Percentiles rank a stretch among this genome's conserved stretches.
These are phyloP conservation scores for Champsocephalus gunnari DNA, from an alignment of 2,797 vertebrate genomes.

Conservation along the genomic window DNA sequence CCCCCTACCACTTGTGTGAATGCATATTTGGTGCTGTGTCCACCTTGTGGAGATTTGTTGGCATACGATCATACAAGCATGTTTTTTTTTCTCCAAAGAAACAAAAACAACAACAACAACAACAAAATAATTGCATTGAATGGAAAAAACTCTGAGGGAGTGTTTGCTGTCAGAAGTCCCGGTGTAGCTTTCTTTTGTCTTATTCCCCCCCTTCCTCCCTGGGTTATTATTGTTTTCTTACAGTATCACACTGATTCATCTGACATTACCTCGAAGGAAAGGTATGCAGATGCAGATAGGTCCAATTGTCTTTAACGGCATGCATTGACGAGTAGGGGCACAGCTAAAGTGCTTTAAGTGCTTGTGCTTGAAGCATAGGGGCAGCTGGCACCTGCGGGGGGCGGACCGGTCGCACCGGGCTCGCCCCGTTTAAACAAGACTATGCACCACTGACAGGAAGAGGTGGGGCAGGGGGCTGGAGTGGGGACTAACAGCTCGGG, in stretches of 20 bases:
- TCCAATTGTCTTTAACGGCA: slow-evolving; percentile 81
- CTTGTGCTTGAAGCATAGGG: slow-evolving; percentile 84
- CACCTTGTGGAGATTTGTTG: slow-evolving; percentile 79
- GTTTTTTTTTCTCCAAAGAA: slow-evolving; percentile 71
- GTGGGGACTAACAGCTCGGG: slow-evolving; percentile 24
- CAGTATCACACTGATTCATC: slow-evolving; percentile 69
- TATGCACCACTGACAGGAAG: slow-evolving; percentile 68
- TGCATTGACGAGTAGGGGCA: slow-evolving; percentile 68
- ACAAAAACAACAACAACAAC: slow-evolving; percentile 68
- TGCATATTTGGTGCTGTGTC: slow-evolving; percentile 81
- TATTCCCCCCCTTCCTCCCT: slow-evolving; percentile 26
- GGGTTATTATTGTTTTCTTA: slow-evolving; percentile 66
- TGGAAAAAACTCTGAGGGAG: slow-evolving; percentile 58
- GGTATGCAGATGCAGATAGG: slow-evolving; percentile 68
- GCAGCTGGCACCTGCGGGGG: slow-evolving; percentile 76
- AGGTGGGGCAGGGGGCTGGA: slow-evolving; percentile 47
- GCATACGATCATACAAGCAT: slow-evolving; percentile 73
- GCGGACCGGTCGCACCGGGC: slow-evolving; percentile 63
- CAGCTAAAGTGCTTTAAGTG: slow-evolving; percentile 89
- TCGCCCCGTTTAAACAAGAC: slow-evolving; percentile 67
- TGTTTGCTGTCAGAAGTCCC: slow-evolving; percentile 72
- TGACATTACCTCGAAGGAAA: slow-evolving; percentile 63
- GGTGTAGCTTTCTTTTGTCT: slow-evolving; percentile 64
- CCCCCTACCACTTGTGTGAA: slow-evolving; percentile 74
- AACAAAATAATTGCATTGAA: slow-evolving; percentile 77